phyloP scores from a whole-genome alignment of 2,888 invertebrate genomes.

The Thera obeliscata region DNA sequence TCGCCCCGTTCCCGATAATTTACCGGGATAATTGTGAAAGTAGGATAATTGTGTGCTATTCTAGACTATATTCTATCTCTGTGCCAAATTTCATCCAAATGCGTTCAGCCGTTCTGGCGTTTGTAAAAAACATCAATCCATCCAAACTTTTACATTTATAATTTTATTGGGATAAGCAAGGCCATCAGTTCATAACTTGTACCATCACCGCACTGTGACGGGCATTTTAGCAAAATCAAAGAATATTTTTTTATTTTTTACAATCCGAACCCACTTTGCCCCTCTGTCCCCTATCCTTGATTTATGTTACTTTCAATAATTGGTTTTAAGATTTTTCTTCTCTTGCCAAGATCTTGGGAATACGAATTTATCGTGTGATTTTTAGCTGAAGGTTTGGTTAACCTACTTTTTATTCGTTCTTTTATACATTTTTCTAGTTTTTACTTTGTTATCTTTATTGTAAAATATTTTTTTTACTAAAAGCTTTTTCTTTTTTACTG shows the following conservation, averaged over 20 bases:
- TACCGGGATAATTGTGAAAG: no score
- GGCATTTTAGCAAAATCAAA: conserved; percentile 37
- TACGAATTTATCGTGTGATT: conserved; percentile 8
- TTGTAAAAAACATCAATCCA: no score
- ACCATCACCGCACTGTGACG: conserved; percentile 23
- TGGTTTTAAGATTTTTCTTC: conserved; percentile 30
- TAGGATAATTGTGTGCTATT: no score
- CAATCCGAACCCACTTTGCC: conserved; percentile 27
- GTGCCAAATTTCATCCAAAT: no score
- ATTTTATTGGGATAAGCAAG: neutral
- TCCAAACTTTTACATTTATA: no score
- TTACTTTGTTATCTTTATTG: neutral
- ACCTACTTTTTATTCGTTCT: neutral
- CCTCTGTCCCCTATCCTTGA: conserved; percentile 30
- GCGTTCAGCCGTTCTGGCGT: no score
- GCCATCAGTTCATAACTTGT: conserved; percentile 4
- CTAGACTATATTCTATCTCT: no score
- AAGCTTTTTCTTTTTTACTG: no score
- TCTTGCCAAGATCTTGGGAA: conserved; percentile 23
- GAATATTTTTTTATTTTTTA: conserved; percentile 30
- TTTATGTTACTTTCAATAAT: conserved; percentile 36
- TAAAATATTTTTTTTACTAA: no score
- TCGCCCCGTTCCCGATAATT: no score
- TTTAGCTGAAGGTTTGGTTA: conserved; percentile 6
- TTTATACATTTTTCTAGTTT: neutral